phyloP scores from a whole-genome alignment of 2,797 vertebrate genomes.

The Lutjanus argentimaculatus region DNA sequence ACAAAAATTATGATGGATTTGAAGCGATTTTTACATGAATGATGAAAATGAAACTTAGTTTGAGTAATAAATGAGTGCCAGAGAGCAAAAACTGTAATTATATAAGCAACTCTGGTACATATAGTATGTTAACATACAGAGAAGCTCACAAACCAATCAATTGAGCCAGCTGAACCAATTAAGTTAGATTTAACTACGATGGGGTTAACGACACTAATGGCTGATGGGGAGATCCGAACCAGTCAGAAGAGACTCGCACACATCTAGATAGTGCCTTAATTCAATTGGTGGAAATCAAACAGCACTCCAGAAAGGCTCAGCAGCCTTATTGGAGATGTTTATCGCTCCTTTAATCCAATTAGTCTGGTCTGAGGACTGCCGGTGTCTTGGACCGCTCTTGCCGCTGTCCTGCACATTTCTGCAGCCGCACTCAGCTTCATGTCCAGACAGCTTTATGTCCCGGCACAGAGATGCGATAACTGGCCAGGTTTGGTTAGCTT shows the following conservation, averaged over 20 bases:
- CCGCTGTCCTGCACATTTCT: constrained; percentile 55
- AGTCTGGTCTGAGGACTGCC: constrained; percentile 71
- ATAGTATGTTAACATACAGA: constrained; percentile 8
- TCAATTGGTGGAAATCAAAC: constrained; percentile 78
- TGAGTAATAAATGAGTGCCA: not conserved
- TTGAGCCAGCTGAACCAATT: constrained; percentile 38
- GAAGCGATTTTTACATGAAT: not conserved
- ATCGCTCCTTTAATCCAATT: constrained; percentile 83
- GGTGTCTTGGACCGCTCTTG: constrained; percentile 60
- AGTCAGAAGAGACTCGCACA: constrained; percentile 65
- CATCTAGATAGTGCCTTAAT: constrained; percentile 80
- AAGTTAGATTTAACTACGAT: constrained; percentile 44
- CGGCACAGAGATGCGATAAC: constrained; percentile 6
- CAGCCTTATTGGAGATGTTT: constrained; percentile 80
- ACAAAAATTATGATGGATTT: not conserved
- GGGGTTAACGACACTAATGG: constrained; percentile 52
- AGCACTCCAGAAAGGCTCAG: constrained; percentile 75
- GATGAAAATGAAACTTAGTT: not conserved
- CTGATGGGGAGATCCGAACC: constrained; percentile 60
- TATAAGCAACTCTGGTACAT: not conserved
- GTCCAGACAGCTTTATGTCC: constrained; percentile 17
- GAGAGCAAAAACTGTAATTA: not conserved
- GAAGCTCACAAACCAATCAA: constrained; percentile 29
- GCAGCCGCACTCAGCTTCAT: constrained; percentile 30
- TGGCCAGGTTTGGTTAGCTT: not conserved